These are phyloP conservation scores for Zapus hudsonius DNA, from an alignment of 2,113 vertebrate species.

Conservation along the genomic window DNA sequence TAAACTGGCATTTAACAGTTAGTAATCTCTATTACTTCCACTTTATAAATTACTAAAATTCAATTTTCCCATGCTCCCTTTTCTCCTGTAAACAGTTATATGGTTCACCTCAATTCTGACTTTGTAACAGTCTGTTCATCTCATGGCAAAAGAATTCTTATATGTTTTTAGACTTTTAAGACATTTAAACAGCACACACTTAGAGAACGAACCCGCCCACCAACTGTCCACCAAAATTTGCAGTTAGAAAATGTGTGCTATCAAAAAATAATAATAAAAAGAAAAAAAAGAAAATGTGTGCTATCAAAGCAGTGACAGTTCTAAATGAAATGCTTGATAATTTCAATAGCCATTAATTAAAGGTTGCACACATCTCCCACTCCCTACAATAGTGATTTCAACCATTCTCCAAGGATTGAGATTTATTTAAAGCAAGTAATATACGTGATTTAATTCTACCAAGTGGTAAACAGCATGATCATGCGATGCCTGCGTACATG, in stretches of 20 bases:
- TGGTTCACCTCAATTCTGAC: neutral
- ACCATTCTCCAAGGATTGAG: neutral
- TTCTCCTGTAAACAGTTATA: neutral
- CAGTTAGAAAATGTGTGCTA: slow-evolving; percentile 2
- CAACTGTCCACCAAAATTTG: neutral
- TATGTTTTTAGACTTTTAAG: neutral
- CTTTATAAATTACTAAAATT: slow-evolving; percentile 25
- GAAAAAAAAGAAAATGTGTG: too few relatives aligned
- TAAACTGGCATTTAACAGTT: neutral
- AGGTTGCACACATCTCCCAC: neutral
- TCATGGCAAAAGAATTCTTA: slow-evolving; percentile 29
- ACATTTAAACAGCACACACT: neutral
- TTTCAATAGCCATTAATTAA: neutral
- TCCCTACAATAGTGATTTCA: neutral
- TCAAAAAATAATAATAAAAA: too few relatives aligned
- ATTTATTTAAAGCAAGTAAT: neutral
- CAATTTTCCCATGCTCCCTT: neutral
- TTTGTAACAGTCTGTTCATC: neutral
- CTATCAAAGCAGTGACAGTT: neutral
- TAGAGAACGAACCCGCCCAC: neutral
- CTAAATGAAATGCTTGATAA: neutral
- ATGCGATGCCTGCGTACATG: neutral
- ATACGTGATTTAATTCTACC: neutral
- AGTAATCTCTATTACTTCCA: neutral
- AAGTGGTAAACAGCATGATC: neutral